Evolutionary conservation across 2,797 vertebrate species (phyloP).

Genomic region (Emydoidea blandingii): DNA sequence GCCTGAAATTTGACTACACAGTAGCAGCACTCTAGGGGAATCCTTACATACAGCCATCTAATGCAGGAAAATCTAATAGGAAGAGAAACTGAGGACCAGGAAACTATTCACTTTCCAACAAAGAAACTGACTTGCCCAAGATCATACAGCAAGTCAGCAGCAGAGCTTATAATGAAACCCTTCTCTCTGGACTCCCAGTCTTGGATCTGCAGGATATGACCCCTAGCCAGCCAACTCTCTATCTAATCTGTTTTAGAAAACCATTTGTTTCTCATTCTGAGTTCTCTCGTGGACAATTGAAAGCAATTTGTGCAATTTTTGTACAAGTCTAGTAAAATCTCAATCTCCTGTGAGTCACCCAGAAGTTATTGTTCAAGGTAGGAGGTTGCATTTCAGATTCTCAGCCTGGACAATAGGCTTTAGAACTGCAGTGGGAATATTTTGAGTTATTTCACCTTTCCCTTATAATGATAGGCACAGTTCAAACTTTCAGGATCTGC

Average conservation of each 20-base stretch:
- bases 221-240: neutral
- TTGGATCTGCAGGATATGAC: neutral
- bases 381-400: neutral
- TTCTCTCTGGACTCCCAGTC: neutral
- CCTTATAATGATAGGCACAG: neutral
- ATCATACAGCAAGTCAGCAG: neutral
- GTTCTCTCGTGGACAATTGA: neutral
- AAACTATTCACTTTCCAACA: neutral
- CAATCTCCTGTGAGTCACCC: neutral
- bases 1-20: neutral
- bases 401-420: neutral
- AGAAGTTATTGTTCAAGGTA: neutral
- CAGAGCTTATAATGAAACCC: neutral
- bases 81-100: neutral
- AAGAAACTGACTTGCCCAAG: neutral
- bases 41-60: neutral
- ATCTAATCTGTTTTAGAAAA: neutral
- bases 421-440: neutral
- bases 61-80: neutral
- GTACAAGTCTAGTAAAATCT: neutral
- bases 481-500: neutral
- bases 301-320: neutral
- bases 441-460: neutral
- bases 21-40: neutral
- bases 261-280: neutral